Evolutionary conservation across 2,113 vertebrate species (phyloP), one percentile per base, ranked within the genome.

Genomic region (Brachypteracias leptosomus): DNA sequence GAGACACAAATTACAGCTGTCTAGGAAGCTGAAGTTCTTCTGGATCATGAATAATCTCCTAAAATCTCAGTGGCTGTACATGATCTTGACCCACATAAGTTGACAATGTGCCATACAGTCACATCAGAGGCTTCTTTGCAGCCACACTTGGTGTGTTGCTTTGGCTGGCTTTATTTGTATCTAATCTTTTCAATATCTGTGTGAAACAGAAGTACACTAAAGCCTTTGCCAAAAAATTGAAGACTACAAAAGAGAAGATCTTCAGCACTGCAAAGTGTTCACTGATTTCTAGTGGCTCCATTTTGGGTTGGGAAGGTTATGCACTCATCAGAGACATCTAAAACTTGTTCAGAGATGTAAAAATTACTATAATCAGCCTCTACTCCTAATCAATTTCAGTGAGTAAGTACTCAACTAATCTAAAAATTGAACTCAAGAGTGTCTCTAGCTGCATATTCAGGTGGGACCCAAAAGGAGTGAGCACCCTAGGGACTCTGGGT

Each of bases 321-420:
- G 31, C 47, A 19, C 65, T 95, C 77, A 78, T 78, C 68, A 87
- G 61, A 93, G 70, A 52, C 36, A 66, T 44, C 52, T 68, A 31
- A 79, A 94, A 88, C n/a, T 75, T 68, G 26, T 93, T 89, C 81
- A 94, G 81, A 94, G 57, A 89, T 87, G 66, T n/a, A 82, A 71
- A 93, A 95, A 91, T 90, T 78, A 65, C 88, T 90, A 70, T 95
- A 93, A 94, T 95, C 95, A 95, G 49, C 49, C 49, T 85, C 71
- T 88, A 82, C 67, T 93, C 74, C 68, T 85, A 82, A 94, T 96
- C 93, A 91, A 58, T 71, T 95, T 87, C 62, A 52, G 40, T 21
- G n/a, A 90, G 74, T 76, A 85, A 93, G 79, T 77, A 81, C 84
- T 81, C 91, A 91, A 57, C 88, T 96, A 93, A 94, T 93, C 85